A percentile compares a stretch with the other conserved stretches of the same genome.
Conservation (phyloP, 2,113 vertebrate species). For the Chloropsis cyanopogon region DNA sequence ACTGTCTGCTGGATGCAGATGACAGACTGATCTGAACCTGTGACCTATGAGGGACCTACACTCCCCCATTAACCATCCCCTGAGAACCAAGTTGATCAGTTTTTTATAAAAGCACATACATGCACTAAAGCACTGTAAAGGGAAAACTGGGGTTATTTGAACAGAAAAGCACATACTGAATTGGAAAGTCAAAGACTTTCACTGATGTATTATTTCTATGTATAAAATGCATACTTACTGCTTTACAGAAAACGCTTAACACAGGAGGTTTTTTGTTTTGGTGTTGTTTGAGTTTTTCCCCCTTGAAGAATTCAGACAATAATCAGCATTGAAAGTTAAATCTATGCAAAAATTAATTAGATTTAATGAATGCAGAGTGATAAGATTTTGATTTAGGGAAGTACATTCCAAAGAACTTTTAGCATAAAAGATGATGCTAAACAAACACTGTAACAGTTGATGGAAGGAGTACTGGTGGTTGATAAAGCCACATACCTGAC, state of each 20-base stretch:
- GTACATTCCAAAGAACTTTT: not conserved
- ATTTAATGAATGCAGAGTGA: not conserved
- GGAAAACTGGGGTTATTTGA: not conserved
- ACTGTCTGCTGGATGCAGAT: not conserved
- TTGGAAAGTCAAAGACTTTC: not conserved
- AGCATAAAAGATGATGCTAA: not conserved
- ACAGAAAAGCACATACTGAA: not conserved
- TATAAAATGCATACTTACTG: not conserved
- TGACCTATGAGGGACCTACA: not conserved
- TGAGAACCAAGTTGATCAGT: not conserved
- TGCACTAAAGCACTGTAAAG: not conserved
- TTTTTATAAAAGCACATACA: not conserved
- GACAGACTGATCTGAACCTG: not conserved
- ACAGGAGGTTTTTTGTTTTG: fast-evolving
- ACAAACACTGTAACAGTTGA: not conserved
- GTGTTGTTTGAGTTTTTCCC: not conserved
- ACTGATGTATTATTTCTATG: not conserved
- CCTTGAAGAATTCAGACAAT: not conserved
- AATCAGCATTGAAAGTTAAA: not conserved
- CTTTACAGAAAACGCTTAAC: not conserved
- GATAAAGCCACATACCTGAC: not conserved
- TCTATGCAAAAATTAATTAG: not conserved
- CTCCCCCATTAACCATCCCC: not conserved
- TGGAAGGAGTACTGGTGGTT: not conserved
- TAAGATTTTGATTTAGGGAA: not conserved